Evolutionary conservation across 1,140 invertebrate species (phyloP).

Genomic region (Zeugodacus cucurbitae): DNA sequence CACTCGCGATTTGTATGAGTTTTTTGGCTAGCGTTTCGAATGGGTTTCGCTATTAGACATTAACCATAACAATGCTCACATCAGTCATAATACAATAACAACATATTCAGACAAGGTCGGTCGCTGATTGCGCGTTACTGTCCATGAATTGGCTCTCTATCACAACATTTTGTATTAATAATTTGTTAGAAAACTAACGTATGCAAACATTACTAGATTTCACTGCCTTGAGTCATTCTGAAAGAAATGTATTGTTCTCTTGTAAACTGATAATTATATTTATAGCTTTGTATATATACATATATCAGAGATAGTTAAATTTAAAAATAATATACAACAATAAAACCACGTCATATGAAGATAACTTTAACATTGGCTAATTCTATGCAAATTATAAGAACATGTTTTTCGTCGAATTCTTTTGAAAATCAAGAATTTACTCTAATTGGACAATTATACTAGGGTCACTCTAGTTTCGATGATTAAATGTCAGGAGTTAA

Average conservation of each 20-base stretch:
- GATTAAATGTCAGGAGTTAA: too few relatives aligned
- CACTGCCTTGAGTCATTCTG: neutral
- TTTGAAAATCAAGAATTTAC: too few relatives aligned
- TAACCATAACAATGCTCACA: neutral
- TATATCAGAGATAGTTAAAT: neutral
- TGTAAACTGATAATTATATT: neutral
- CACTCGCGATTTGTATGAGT: neutral
- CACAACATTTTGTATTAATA: too few relatives aligned
- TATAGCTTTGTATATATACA: neutral
- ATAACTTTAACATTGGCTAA: neutral
- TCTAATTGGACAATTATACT: too few relatives aligned
- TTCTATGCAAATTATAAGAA: neutral
- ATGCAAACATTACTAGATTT: neutral
- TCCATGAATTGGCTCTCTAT: neutral
- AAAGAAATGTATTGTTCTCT: constrained; percentile 2
- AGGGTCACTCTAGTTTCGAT: too few relatives aligned
- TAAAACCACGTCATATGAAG: neutral
- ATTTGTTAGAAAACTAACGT: too few relatives aligned
- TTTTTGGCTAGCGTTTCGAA: neutral
- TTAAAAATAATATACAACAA: neutral
- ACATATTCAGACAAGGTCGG: neutral
- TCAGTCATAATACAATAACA: neutral
- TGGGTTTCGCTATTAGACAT: neutral
- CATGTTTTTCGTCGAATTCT: too few relatives aligned
- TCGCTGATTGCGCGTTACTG: neutral